Evolutionary conservation across 2,113 vertebrate genomes (phyloP).

Genomic region (Oreocharis arfaki): DNA sequence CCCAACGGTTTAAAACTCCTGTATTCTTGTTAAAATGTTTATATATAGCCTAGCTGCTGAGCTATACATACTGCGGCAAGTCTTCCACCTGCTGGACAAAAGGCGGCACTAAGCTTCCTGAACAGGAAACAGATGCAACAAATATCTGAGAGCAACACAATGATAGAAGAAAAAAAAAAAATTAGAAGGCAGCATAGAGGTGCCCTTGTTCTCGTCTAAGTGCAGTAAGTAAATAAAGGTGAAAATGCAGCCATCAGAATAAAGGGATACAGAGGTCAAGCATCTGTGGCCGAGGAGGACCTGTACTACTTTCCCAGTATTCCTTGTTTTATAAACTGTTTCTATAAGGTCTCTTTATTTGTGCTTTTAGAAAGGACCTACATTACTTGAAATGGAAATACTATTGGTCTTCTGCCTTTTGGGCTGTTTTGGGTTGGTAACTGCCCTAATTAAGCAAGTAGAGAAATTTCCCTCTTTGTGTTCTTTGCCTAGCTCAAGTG

Average conservation of each 20-base stretch:
- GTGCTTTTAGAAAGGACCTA: neutral
- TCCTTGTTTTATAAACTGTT: neutral
- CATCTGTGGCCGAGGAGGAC: neutral
- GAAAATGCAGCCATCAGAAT: constrained; percentile 7
- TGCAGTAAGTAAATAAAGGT: constrained; percentile 9
- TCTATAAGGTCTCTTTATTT: neutral
- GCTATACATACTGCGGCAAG: constrained; percentile 17
- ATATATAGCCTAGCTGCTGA: neutral
- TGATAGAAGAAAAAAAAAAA: neutral
- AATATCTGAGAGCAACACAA: neutral
- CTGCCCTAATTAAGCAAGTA: neutral
- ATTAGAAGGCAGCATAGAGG: neutral
- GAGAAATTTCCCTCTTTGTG: neutral
- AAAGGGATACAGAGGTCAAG: neutral
- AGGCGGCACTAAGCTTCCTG: constrained; percentile 17
- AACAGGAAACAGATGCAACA: constrained; percentile 60
- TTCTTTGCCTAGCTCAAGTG: neutral
- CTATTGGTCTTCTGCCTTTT: neutral
- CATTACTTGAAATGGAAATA: neutral
- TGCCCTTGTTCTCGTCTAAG: neutral
- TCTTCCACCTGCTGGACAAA: constrained; percentile 66
- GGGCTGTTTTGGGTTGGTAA: neutral
- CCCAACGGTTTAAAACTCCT: neutral
- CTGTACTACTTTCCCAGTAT: neutral
- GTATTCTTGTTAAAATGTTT: neutral